These are phyloP conservation scores for Callaeas wilsoni DNA, from an alignment of 2,113 vertebrate species.

Conservation along the genomic window DNA sequence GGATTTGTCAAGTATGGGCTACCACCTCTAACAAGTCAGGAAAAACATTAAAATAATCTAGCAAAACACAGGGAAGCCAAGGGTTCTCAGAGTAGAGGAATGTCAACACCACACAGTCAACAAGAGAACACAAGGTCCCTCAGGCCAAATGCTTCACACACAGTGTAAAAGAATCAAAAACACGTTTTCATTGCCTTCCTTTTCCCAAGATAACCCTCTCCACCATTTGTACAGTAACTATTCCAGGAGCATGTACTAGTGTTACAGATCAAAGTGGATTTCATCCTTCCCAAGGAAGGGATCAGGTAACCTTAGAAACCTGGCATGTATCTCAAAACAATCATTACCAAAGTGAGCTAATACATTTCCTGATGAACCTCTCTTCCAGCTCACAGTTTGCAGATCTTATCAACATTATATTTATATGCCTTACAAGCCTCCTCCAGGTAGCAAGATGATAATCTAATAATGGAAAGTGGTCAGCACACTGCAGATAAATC, in stretches of 20 bases:
- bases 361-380: background rate
- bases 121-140: background rate
- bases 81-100: background rate
- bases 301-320: background rate
- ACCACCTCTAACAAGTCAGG: background rate
- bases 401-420: background rate
- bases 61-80: slow-evolving; percentile 8
- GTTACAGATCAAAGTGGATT: background rate
- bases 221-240: background rate
- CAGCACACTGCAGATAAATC: background rate
- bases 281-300: background rate
- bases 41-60: background rate
- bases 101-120: background rate
- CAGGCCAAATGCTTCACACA: background rate
- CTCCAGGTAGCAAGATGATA: background rate
- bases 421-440: background rate
- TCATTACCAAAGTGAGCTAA: background rate
- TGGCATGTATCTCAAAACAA: background rate
- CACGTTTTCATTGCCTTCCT: background rate
- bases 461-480: background rate
- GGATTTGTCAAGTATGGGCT: background rate
- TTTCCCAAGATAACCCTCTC: background rate
- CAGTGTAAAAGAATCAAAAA: background rate
- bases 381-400: background rate
- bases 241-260: background rate